Evolutionary conservation across 2,888 invertebrate species (phyloP), one percentile per base, ranked within the genome.

Genomic region (Drosophila nigricruria): DNA sequence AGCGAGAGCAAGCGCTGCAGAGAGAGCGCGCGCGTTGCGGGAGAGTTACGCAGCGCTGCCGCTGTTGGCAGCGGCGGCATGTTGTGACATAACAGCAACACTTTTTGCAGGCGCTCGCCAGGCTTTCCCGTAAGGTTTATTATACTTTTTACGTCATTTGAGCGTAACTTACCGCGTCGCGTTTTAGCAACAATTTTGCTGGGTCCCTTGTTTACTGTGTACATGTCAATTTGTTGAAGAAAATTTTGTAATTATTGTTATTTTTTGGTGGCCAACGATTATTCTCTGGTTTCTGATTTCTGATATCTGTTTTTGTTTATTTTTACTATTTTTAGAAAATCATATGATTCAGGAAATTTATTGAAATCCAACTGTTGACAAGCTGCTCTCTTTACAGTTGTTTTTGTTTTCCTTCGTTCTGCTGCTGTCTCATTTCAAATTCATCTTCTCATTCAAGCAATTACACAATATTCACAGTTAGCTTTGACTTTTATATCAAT

Each of bases 171-270:
- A 96, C 97, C 96, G 94, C 97, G 94, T 90, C 97, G 94, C 81
- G 97, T 96, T 94, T 97, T 97, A 75, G 97, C 96, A 88, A 96
- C 96, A 92, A 97, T 96, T 94, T 97, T 97, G 93, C 96, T 97
- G 76, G 97, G 97, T 77, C 97, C 96, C 93, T 97, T 97, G 76
- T 96, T 96, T 91, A 97, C 96, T 92, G 97, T 97, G 94, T 97
- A 97, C 97, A 97, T 97, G 92, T 93, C 94, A 27, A 90, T 70
- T 68, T 47, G 2, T 36, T 47, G 1, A 18, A 43, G 43, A 8
- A 6, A 20, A 43, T 16, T 27, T 18, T 38, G 5, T 52, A 60
- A 42, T 60, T 66, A 52, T 61, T 63, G 16, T 57, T 62, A 12
- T 25, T 49, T 30, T 53, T 18, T 49, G 27, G 18, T 38, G 32